These are phyloP conservation scores for Pseudoatta argentina DNA, from an alignment of 1,140 invertebrate genomes.

Conservation along the genomic window DNA sequence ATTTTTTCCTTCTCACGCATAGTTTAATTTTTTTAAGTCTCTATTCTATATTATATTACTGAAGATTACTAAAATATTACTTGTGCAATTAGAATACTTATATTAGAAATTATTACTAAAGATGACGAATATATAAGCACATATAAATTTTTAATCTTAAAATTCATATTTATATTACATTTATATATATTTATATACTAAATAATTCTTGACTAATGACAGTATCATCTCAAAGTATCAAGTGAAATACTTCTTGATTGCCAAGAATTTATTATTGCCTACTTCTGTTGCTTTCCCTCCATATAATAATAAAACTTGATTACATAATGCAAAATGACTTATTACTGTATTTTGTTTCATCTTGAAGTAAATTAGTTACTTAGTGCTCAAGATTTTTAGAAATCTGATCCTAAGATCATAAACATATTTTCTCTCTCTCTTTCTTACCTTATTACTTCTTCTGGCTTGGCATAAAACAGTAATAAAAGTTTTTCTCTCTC, in stretches of 20 bases:
- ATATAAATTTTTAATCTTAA: background rate
- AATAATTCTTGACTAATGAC: slow-evolving; percentile 27
- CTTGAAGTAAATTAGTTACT: slow-evolving; percentile 9
- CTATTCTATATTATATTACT: background rate
- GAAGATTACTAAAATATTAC: no score
- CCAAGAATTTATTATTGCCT: background rate
- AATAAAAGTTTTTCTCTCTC: slow-evolving; percentile 45
- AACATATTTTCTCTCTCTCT: background rate
- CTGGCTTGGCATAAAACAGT: slow-evolving; percentile 14
- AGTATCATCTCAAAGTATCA: background rate
- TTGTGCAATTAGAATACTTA: no score
- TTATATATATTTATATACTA: background rate
- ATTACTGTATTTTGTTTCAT: slow-evolving; percentile 1
- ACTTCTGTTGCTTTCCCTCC: background rate
- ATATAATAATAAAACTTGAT: slow-evolving; percentile 8
- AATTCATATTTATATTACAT: background rate
- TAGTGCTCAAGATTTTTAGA: slow-evolving; percentile 34
- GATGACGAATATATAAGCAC: background rate
- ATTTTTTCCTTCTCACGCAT: background rate
- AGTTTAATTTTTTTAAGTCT: background rate
- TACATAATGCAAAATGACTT: background rate
- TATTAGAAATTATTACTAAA: no score
- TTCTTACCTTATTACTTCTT: background rate
- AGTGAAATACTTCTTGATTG: background rate
- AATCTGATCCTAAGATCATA: slow-evolving; percentile 17